Evolutionary conservation across 2,797 vertebrate species (phyloP), one percentile per base, ranked within the genome.

Genomic region (Lepilemur ruficaudatus): DNA sequence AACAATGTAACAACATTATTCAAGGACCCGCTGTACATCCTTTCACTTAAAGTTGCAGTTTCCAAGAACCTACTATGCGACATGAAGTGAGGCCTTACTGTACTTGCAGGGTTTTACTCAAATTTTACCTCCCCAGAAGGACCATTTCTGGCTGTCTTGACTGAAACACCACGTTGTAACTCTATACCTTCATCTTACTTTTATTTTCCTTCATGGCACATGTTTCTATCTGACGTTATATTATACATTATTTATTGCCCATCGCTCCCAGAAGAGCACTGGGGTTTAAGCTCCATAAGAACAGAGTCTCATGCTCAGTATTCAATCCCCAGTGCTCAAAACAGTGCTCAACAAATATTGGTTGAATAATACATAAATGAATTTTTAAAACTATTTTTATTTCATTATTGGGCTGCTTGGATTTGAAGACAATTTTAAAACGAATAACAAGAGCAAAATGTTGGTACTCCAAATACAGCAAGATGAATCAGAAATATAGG

Each of bases 351-450:
- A 65, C 55, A 75, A 28, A 14, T 50, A 73, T 65, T 63, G 92
- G 10, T 46, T 89, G 13, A 94, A 73, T 72, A 94, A 79, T 73
- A 41, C 12, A 20, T 28, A 76, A 78, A 84, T 76, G 10, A 81
- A 63, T 35, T 38, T 61, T 75, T 79, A 2, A 15, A 83, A 81
- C 76, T 52, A 75, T 93, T 73, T 96, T 61, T 50, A 96, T 32
- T 65, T 69, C 11, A 76, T 85, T 80, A 81, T 22, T 82, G 46
- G 20, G 28, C 38, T 81, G 0, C 52, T 87, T 87, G 4, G 5
- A 73, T 78, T 83, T 81, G 32, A 89, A 95, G 50, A 84, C 52
- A 96, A 69, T 69, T 93, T 95, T 48, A 86, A 87, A 93, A 55
- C 13, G 46, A 72, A 61, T 4, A 65, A 35, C 38, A 93, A 69